These are phyloP conservation scores for Bimastos eiseni DNA, from an alignment of 2,888 invertebrate species.

Conservation along the genomic window DNA sequence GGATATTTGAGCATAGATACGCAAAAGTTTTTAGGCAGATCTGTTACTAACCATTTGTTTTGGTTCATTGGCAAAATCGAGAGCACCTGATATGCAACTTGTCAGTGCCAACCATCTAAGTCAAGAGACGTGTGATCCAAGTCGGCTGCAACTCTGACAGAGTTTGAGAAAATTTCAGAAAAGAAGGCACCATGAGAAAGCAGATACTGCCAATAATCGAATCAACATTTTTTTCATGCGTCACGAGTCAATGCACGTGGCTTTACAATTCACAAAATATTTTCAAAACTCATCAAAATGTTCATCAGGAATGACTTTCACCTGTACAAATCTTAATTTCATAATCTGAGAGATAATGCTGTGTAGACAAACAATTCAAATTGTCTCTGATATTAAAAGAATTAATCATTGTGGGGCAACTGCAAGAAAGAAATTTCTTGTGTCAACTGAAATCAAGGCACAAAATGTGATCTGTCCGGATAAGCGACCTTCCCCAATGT, in stretches of 20 bases:
- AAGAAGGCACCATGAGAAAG: background rate
- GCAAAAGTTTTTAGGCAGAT: background rate
- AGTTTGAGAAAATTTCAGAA: background rate
- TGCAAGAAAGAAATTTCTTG: background rate
- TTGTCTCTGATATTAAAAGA: background rate
- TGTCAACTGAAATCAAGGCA: constrained; percentile 14
- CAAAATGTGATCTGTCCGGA: constrained; percentile 19
- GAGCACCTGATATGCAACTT: background rate
- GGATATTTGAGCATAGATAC: constrained; percentile 17
- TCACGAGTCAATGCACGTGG: background rate
- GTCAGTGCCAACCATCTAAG: background rate
- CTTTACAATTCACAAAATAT: background rate
- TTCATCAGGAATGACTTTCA: constrained; percentile 1
- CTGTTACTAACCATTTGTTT: background rate
- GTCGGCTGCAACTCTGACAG: background rate
- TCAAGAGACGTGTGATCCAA: background rate
- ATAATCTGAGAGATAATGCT: background rate
- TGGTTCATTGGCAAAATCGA: background rate
- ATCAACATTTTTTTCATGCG: background rate
- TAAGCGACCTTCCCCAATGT: background rate
- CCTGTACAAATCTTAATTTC: background rate
- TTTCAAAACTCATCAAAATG: constrained; percentile 3
- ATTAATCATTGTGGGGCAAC: background rate
- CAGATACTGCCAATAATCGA: constrained; percentile 6
- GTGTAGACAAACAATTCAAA: background rate